Evolutionary conservation across 2,797 vertebrate species (phyloP).

Genomic region (Kryptopterus vitreolus): DNA sequence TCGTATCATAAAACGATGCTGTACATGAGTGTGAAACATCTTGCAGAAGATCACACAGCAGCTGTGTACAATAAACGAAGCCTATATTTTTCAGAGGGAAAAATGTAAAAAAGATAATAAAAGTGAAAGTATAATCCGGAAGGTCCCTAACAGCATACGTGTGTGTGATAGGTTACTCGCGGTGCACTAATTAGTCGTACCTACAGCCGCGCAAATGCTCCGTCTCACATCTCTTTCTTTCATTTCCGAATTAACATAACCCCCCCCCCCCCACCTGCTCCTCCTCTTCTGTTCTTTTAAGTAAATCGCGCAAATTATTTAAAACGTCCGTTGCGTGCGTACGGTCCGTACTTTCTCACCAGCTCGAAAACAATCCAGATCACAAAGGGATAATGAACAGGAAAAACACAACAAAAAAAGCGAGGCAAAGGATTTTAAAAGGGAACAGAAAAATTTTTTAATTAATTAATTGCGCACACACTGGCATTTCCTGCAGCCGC

Average conservation of each 20-base stretch:
- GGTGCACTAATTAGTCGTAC: conserved; percentile 71
- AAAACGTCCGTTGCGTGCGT: conserved; percentile 62
- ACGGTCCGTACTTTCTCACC: conserved; percentile 51
- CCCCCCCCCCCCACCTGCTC: too few species aligned
- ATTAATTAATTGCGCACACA: conserved; percentile 18
- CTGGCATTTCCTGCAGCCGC: conserved; percentile 29
- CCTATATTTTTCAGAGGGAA: background rate
- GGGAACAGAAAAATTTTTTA: conserved; percentile 12
- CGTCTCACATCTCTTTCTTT: conserved; percentile 30
- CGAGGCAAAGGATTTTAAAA: conserved; percentile 20
- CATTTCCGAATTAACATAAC: conserved; percentile 77
- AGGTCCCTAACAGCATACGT: conserved; percentile 19
- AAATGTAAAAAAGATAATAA: conserved; percentile 45
- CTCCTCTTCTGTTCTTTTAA: conserved; percentile 75
- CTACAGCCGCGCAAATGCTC: conserved; percentile 55
- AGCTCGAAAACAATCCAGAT: conserved; percentile 62
- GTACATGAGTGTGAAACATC: conserved; percentile 12
- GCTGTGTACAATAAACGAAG: background rate
- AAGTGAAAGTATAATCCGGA: conserved; percentile 45
- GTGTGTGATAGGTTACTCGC: conserved; percentile 39
- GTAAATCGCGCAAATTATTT: conserved; percentile 80
- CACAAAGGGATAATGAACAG: conserved; percentile 39
- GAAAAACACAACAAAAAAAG: conserved; percentile 28
- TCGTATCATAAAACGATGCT: background rate
- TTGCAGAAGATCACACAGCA: conserved; percentile 5